phyloP scores from a whole-genome alignment of 2,113 vertebrate genomes.

The Balaeniceps rex region DNA sequence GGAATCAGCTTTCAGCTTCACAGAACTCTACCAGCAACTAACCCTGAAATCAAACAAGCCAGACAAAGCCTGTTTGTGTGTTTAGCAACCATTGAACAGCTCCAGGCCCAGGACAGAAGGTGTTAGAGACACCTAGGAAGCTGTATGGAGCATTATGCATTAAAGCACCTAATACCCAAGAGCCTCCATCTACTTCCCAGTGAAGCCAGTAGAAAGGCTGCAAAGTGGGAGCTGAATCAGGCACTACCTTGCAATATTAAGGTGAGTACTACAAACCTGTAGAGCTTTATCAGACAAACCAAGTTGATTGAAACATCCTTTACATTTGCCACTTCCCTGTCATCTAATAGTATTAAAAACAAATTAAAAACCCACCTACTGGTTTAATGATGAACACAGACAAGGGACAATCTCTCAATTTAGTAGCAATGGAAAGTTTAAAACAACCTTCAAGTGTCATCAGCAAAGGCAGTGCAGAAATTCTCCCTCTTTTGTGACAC shows the following conservation, averaged over 20 bases:
- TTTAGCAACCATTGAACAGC: neutral
- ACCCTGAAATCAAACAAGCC: neutral
- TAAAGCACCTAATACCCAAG: neutral
- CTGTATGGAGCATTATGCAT: neutral
- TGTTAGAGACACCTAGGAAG: neutral
- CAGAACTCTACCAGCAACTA: neutral
- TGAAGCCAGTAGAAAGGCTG: neutral
- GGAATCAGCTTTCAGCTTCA: neutral
- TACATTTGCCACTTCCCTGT: neutral
- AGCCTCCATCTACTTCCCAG: neutral
- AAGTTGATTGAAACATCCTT: neutral
- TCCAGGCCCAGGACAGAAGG: neutral
- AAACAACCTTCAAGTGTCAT: constrained; percentile 61
- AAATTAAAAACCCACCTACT: neutral
- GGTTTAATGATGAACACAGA: constrained; percentile 24
- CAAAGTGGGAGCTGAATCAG: neutral
- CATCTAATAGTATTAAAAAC: neutral
- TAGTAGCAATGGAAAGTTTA: constrained; percentile 27
- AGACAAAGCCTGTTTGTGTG: neutral
- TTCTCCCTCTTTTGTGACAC: constrained; percentile 51
- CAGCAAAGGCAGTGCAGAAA: constrained; percentile 38
- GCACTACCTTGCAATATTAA: neutral
- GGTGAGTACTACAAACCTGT: neutral
- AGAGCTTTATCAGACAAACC: neutral
- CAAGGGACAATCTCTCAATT: constrained; percentile 46